phyloP scores from a whole-genome alignment of 2,113 vertebrate genomes.

The Sigmodon hispidus region DNA sequence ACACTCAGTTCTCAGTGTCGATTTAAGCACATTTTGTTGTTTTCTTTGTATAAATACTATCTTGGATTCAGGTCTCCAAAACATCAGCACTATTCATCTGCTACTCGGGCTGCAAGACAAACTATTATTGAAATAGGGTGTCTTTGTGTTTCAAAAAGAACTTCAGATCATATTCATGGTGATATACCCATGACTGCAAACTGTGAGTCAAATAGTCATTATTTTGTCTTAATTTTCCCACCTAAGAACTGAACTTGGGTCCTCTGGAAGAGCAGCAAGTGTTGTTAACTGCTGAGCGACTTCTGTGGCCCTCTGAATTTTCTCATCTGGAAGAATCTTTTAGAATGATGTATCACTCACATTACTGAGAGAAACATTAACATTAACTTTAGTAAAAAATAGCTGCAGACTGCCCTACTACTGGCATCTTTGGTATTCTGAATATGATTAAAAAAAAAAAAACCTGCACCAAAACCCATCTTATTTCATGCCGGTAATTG shows the following conservation, averaged over 20 bases:
- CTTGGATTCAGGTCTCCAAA: slow-evolving; percentile 1
- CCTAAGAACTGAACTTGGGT: not conserved
- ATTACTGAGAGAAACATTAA: slow-evolving; percentile 10
- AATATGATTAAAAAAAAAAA: slow-evolving; percentile 18
- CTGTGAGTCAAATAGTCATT: not conserved
- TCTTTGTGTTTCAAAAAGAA: not conserved
- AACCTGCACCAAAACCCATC: not conserved
- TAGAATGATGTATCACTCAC: slow-evolving; percentile 5
- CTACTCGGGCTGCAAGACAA: not conserved
- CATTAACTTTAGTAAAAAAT: not conserved
- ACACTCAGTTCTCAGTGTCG: not conserved
- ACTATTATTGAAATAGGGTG: not conserved
- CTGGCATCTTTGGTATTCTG: not conserved
- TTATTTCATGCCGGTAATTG: slow-evolving; percentile 16
- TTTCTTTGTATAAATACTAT: not conserved
- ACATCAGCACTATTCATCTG: not conserved
- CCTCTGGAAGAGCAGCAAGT: not conserved
- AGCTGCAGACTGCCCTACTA: slow-evolving; percentile 23
- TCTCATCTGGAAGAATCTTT: slow-evolving; percentile 21
- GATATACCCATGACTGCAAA: not conserved
- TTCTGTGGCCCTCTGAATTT: not conserved
- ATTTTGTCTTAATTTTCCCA: slow-evolving; percentile 25
- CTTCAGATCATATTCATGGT: slow-evolving; percentile 1
- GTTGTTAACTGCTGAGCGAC: not conserved
- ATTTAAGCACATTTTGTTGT: slow-evolving; percentile 6